phyloP scores from a whole-genome alignment of 2,888 invertebrate genomes.

The Diaphora mendica region DNA sequence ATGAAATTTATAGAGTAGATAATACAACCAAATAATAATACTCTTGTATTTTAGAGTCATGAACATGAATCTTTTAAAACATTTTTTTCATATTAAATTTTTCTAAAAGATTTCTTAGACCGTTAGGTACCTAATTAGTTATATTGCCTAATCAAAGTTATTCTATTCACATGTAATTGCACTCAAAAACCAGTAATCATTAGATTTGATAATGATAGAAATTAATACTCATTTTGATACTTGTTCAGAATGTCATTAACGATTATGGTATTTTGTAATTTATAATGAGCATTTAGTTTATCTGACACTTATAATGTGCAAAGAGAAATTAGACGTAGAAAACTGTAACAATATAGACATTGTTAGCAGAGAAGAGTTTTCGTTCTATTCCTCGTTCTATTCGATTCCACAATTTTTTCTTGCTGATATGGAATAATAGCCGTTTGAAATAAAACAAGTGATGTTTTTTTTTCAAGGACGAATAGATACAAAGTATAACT shows the following conservation, averaged over 20 bases:
- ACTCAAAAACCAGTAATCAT: conserved; percentile 54
- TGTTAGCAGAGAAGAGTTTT: not conserved
- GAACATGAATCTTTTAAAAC: not conserved
- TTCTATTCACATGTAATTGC: conserved; percentile 21
- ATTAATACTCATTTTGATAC: conserved; percentile 53
- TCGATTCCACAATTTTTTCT: not conserved
- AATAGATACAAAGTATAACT: not conserved
- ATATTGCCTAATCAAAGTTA: not conserved
- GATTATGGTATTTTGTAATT: conserved; percentile 23
- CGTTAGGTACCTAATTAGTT: not conserved
- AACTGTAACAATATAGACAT: not conserved
- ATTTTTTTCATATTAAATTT: not conserved
- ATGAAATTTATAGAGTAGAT: conserved; percentile 68
- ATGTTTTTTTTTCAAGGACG: not conserved
- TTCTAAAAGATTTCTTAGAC: not conserved
- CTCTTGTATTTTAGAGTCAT: conserved; percentile 24
- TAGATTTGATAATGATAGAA: conserved; percentile 62
- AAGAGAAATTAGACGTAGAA: not conserved
- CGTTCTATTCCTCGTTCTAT: not conserved
- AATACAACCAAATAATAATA: conserved; percentile 37
- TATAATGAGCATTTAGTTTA: conserved; percentile 2
- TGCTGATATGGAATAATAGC: not conserved
- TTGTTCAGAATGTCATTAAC: conserved; percentile 51
- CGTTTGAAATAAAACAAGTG: not conserved
- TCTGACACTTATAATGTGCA: not conserved